Base-by-base conservation (phyloP, 2,797 vertebrate species). In the Rhabdomys pumilio region DNA sequence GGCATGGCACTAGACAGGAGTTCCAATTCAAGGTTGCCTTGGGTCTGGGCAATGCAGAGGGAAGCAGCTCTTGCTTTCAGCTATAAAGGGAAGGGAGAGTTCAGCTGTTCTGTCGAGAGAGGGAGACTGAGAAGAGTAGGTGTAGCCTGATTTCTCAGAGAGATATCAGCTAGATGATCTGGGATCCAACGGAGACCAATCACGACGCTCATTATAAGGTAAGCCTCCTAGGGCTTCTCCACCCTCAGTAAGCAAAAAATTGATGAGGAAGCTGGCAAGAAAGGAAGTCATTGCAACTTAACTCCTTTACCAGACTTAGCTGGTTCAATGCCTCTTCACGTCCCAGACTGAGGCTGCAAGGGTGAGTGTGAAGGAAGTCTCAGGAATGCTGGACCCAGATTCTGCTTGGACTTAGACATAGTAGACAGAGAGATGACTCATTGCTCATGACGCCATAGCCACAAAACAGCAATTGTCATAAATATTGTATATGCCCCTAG, bases 351-450 rank as follows among this genome's bases (percentile, higher is more conserved):
- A 50, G 44, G 31, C 8, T 4, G 4, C 14, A 55, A 10, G 69
- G 69, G 0, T 22, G 8, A 59, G 44, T 1, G 2, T 29, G 47
- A 38, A 4, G 12, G 26, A 22, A 47, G 14, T 29, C 38, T 77
- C 31, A 0, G 63, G 11, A 17, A 1, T 0, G 2, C 41, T 9
- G 31, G 53, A 44, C 29, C 47, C 31, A 3, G 34, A n/a, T 53
- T 15, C 34, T 0, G 13, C 59, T 44, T 19, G 4, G 41, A 34
- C 0, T 34, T 26, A 8, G 14, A 7, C 1, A 29, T 4, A 1
- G 41, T n/a, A 15, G 29, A 9, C 26, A 14, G 53, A 75, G 13
- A 53, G 79, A 20, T 0, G 24, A 14, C 57, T 50, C 34, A 7
- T 41, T 19, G 76, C 8, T 9, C 8, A 0, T 3, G 24, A 24